Evolutionary conservation across 2,888 invertebrate species (phyloP), one percentile per base, ranked within the genome.

Genomic region (Tetranychus truncatus): DNA sequence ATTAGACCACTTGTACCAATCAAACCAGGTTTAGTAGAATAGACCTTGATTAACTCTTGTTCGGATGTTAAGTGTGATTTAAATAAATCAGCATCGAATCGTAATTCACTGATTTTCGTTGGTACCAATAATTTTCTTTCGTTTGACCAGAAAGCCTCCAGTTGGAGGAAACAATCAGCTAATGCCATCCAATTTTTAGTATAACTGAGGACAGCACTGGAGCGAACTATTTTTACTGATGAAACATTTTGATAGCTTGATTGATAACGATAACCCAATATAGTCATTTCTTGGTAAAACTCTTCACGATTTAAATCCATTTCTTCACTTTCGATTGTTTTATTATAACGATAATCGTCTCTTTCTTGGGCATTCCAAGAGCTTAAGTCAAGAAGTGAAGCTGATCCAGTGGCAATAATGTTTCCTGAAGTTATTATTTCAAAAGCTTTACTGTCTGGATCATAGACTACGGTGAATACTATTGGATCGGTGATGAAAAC

Each of bases 121-220:
- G 84, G 84, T 24, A 84, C 79, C 72, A 81, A 78, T 6, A 84
- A 80, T 34, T 81, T 79, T 6, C 79, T 78, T n/a, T 71, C 66
- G 5, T 80, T 77, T 20, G 78, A 75, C 7, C 80, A 76, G 4
- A 77, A 71, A 8, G 74, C 67, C 18, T 55, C 73, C 67, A 71
- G 93, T 84, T 97, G 96, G 71, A 97, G 86, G 90, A 97, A 92
- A 2, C 94, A 93, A 82, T 97, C 97, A 84, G 96, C 88, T 84
- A 89, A 96, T 71, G 94, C 89, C 76, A 96, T 88, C 95, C 95
- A 97, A 84, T 95, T 91, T 78, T 88, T 88, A 75, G 87, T 87
- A 95, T 95, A 96, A 77, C 87, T 85, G 78, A 96, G 85, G 80
- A 87, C 85, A 66, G 93, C 20, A 11, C 11, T 11, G 5, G 21